Evolutionary conservation across 2,888 invertebrate genomes (phyloP).

Genomic region (Scrobipalpa atriplicella): DNA sequence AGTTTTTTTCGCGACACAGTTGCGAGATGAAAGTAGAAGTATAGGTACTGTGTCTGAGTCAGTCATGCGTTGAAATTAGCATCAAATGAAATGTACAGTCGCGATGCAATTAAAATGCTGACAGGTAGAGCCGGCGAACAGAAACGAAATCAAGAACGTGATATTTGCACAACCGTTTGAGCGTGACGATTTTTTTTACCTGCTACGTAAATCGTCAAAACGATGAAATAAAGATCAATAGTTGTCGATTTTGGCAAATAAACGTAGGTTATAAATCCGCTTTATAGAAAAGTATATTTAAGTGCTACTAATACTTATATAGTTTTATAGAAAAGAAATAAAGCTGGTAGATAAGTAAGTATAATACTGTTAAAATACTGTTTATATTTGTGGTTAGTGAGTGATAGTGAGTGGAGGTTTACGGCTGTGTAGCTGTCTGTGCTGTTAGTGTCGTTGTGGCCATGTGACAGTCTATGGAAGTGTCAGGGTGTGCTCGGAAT

Average conservation of each 20-base stretch:
- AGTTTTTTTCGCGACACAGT: conserved; percentile 50
- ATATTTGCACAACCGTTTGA: conserved; percentile 39
- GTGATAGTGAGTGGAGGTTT: conserved; percentile 42
- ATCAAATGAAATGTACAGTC: conserved; percentile 35
- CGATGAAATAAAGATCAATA: background rate
- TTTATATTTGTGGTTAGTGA: conserved; percentile 63
- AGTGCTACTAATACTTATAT: too few relatives aligned
- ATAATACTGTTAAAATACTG: conserved; percentile 29
- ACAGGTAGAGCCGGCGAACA: conserved; percentile 27
- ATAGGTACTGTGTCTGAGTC: conserved; percentile 45
- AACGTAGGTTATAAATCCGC: background rate
- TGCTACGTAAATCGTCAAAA: background rate
- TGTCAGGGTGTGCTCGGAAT: conserved; percentile 74
- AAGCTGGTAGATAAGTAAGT: too few relatives aligned
- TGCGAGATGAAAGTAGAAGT: conserved; percentile 56
- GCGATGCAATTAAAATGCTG: conserved; percentile 29
- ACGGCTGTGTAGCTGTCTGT: too few relatives aligned
- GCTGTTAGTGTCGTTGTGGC: conserved; percentile 62
- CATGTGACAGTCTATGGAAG: conserved; percentile 77
- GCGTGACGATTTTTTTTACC: background rate
- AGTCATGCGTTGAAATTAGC: conserved; percentile 40
- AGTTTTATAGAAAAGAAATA: too few relatives aligned
- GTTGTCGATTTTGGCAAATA: background rate
- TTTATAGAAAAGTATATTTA: too few relatives aligned
- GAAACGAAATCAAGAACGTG: conserved; percentile 40